Conservation (phyloP, 2,113 vertebrate genomes). For the Fukomys damarensis region DNA sequence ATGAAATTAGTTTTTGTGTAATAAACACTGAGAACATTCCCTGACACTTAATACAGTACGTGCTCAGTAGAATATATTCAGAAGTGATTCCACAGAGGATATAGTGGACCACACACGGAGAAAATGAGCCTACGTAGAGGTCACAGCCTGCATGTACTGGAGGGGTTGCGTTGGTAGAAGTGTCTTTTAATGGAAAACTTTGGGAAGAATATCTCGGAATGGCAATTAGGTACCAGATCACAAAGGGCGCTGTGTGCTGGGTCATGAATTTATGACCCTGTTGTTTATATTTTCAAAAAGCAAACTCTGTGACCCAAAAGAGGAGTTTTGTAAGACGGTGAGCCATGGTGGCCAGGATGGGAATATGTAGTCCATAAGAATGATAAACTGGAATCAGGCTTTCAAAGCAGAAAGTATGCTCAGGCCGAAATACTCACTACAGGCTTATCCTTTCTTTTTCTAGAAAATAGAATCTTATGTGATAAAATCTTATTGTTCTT, state of each 20-base stretch:
- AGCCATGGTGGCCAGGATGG: background rate
- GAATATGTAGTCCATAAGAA: background rate
- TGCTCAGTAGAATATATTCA: background rate
- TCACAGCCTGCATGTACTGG: background rate
- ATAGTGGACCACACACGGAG: background rate
- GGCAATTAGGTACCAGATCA: background rate
- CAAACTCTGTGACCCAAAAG: background rate
- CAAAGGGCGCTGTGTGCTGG: background rate
- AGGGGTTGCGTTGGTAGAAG: background rate
- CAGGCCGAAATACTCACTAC: background rate
- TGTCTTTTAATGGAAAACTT: conserved; percentile 1
- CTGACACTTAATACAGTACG: background rate
- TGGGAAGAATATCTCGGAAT: background rate
- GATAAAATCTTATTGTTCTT: conserved; percentile 48
- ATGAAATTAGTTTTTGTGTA: background rate
- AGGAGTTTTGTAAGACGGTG: background rate
- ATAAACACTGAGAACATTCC: background rate
- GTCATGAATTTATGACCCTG: background rate
- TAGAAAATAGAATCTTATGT: conserved; percentile 47
- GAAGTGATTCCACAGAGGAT: background rate
- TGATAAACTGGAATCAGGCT: background rate
- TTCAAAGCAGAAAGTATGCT: background rate
- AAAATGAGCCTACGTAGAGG: background rate
- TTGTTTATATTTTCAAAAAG: conserved; percentile 11
- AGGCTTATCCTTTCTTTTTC: background rate